Base-by-base conservation (phyloP, 2,113 vertebrate genomes). In the Pelmatolapia mariae region DNA sequence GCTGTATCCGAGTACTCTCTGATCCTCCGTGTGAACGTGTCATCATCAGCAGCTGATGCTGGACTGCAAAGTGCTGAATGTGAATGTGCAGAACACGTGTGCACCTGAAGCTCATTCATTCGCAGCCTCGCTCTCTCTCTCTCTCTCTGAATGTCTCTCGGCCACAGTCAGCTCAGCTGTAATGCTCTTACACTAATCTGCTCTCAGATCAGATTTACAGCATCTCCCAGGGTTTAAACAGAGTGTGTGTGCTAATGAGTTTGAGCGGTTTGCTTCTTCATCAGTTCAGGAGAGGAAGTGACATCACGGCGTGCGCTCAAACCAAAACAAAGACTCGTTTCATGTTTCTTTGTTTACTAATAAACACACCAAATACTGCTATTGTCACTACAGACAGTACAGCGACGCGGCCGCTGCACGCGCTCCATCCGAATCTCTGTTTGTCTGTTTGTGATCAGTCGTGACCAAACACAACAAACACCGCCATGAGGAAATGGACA, bases 101-200 rank as follows among this genome's bases (percentile, higher is more conserved):
- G 40, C 9, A 47, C 24, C 68, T 76, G 24, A 47, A 76, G 22
- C 68, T 29, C 40, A 76, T 61, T 50, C 71, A 19, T 10, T 78
- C 53, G 5, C n/a, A 0, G 18, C 31, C 83, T 54, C 29, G 4
- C 53, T 61, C 76, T 5, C 61, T 76, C 13, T 24, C 36, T 29
- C 33, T 22, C 38, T 33, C 1, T 7, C 22, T 80, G 10, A 54
- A 45, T 47, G 59, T 86, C 82, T 82, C 81, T 84, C 18, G 2
- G 5, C 24, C 87, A 80, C 52, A 33, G 13, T 13, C 68, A 5
- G 81, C 85, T 78, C 71, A 5, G 80, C 36, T 47, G 6, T 87
- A 90, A 93, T 29, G 63, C 78, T 93, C 87, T 93, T 90, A 89
- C 36, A 26, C 22, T 92, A 89, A 92, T 88, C 90, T 91, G 87